Evolutionary conservation across 2,888 invertebrate species (phyloP).

Genomic region (Watsonalla cultraria): DNA sequence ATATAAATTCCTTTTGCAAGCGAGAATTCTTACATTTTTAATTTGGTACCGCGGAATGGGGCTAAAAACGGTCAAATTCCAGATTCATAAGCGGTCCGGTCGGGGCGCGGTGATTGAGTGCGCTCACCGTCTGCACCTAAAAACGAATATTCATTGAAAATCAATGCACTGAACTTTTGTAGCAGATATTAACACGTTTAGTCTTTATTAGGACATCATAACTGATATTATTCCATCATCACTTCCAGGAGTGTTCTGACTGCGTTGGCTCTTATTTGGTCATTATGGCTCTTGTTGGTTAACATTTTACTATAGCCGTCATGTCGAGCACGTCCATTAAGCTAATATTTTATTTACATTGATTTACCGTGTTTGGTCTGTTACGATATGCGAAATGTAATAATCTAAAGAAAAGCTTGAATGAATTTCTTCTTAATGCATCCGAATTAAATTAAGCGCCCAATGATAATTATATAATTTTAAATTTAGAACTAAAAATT

Average conservation of each 20-base stretch:
- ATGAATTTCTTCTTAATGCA: too few relatives aligned
- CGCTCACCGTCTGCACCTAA: slow-evolving; percentile 23
- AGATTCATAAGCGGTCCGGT: slow-evolving; percentile 53
- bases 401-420: neutral
- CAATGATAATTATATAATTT: too few relatives aligned
- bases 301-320: neutral
- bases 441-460: too few relatives aligned
- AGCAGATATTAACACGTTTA: slow-evolving; percentile 21
- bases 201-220: slow-evolving; percentile 20
- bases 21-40: slow-evolving; percentile 79
- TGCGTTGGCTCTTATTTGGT: slow-evolving; percentile 1
- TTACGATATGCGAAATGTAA: neutral
- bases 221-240: slow-evolving; percentile 14
- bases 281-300: neutral
- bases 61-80: slow-evolving; percentile 71
- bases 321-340: neutral
- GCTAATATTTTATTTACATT: neutral
- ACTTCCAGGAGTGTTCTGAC: neutral
- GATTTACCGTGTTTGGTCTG: neutral
- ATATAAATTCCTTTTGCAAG: slow-evolving; percentile 76
- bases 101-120: slow-evolving; percentile 31
- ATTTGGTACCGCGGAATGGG: slow-evolving; percentile 68
- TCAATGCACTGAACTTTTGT: slow-evolving; percentile 22
- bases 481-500: too few relatives aligned
- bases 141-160: slow-evolving; percentile 46